These are phyloP conservation scores for Nothoprocta perdicaria DNA, from an alignment of 2,113 vertebrate genomes.

Conservation along the genomic window DNA sequence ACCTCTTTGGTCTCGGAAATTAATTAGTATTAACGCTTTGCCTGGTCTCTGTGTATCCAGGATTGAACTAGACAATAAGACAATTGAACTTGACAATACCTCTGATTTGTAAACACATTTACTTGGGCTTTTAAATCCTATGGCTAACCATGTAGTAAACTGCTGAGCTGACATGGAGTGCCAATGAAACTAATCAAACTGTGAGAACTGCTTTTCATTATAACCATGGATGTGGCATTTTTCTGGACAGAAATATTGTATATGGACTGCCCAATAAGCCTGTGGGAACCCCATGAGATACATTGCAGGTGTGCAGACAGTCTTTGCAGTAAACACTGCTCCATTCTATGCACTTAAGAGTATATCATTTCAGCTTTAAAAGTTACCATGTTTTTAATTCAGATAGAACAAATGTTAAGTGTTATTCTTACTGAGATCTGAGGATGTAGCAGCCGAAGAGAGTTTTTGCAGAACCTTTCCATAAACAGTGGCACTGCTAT, in stretches of 20 bases:
- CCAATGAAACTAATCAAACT: neutral
- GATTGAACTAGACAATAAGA: neutral
- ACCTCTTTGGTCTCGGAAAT: neutral
- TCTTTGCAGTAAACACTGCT: neutral
- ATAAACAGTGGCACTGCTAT: neutral
- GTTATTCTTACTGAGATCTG: neutral
- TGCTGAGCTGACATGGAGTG: neutral
- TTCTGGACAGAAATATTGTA: neutral
- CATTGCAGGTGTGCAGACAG: fast-evolving
- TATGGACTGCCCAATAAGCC: neutral
- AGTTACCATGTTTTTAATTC: neutral
- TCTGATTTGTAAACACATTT: neutral
- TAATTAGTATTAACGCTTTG: neutral
- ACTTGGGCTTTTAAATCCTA: neutral
- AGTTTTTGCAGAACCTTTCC: neutral
- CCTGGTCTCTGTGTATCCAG: neutral
- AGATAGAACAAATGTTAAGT: conserved; percentile 5
- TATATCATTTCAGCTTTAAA: neutral
- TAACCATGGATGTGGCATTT: neutral
- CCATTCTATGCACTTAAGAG: neutral
- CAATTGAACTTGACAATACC: neutral
- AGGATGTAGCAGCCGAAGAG: neutral
- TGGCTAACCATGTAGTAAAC: neutral
- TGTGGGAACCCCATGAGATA: neutral
- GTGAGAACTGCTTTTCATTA: neutral